These are phyloP conservation scores for Thereva unica DNA, from an alignment of 2,888 invertebrate genomes.

Conservation along the genomic window DNA sequence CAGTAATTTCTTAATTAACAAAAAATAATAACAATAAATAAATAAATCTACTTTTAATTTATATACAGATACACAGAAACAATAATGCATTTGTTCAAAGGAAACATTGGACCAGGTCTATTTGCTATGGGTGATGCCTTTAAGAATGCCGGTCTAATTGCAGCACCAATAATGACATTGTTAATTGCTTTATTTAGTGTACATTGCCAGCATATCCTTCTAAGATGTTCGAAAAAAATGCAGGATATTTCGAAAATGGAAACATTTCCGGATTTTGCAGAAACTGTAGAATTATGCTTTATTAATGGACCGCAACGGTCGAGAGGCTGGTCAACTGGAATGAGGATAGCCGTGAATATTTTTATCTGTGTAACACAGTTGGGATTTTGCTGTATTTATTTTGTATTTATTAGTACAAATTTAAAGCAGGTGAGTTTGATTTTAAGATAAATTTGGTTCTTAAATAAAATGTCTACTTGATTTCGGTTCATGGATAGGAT, in stretches of 20 bases:
- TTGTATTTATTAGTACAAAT: slow-evolving; percentile 91
- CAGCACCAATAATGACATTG: slow-evolving; percentile 77
- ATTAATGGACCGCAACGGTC: slow-evolving; percentile 70
- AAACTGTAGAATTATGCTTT: slow-evolving; percentile 82
- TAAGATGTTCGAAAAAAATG: slow-evolving; percentile 74
- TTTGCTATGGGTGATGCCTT: slow-evolving; percentile 96
- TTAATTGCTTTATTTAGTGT: slow-evolving; percentile 83
- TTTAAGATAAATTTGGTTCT: neutral
- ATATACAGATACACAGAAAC: slow-evolving; percentile 77
- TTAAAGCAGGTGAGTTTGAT: slow-evolving; percentile 67
- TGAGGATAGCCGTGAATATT: slow-evolving; percentile 75
- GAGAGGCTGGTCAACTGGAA: slow-evolving; percentile 65
- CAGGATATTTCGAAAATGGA: slow-evolving; percentile 63
- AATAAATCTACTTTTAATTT: slow-evolving; percentile 2
- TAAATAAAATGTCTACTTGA: neutral
- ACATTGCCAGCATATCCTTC: slow-evolving; percentile 90
- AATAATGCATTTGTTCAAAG: slow-evolving; percentile 89
- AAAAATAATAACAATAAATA: slow-evolving; percentile 9
- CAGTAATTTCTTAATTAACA: neutral
- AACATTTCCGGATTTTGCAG: slow-evolving; percentile 73
- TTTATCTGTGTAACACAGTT: slow-evolving; percentile 95
- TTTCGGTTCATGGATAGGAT: neutral
- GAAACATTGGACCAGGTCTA: slow-evolving; percentile 94
- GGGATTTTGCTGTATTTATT: slow-evolving; percentile 97
- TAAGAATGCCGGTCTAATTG: slow-evolving; percentile 85